These are phyloP conservation scores for Myrmophylax atrothorax DNA, from an alignment of 2,113 vertebrate genomes.

Conservation along the genomic window DNA sequence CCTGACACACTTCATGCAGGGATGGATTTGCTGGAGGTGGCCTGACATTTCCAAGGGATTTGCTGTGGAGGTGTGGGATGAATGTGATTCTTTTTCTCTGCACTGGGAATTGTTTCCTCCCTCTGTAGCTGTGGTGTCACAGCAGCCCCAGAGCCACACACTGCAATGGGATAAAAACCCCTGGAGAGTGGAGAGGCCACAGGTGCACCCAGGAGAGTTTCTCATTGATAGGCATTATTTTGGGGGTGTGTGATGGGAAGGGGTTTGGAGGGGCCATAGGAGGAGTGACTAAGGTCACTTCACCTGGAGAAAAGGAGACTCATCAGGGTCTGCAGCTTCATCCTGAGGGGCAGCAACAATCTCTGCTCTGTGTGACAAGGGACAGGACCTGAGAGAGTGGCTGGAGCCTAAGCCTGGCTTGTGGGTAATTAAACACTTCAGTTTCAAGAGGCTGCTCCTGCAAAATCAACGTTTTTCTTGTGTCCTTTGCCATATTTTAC, in stretches of 20 bases:
- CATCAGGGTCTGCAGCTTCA: background rate
- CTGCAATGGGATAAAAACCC: background rate
- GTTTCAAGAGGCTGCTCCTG: background rate
- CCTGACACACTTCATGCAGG: background rate
- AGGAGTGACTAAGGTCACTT: background rate
- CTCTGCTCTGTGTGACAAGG: background rate
- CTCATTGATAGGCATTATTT: background rate
- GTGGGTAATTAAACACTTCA: background rate
- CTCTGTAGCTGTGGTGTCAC: background rate
- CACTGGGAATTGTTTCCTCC: background rate
- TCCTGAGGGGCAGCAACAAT: background rate
- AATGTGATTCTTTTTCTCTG: background rate
- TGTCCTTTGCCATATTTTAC: background rate
- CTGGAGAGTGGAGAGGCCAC: background rate
- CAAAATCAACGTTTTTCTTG: background rate
- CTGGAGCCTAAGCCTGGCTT: background rate
- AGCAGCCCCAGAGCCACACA: background rate
- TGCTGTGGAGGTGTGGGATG: background rate
- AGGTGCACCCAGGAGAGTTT: background rate
- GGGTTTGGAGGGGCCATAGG: background rate
- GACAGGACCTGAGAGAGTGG: background rate
- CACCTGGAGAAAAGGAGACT: background rate
- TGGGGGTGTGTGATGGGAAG: background rate
- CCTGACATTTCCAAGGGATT: background rate
- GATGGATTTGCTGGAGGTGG: background rate